Percentiles rank a stretch among this genome's conserved stretches.
Evolutionary conservation across 2,797 vertebrate species (phyloP).

Genomic region (Enteromius thamalakanensis): DNA sequence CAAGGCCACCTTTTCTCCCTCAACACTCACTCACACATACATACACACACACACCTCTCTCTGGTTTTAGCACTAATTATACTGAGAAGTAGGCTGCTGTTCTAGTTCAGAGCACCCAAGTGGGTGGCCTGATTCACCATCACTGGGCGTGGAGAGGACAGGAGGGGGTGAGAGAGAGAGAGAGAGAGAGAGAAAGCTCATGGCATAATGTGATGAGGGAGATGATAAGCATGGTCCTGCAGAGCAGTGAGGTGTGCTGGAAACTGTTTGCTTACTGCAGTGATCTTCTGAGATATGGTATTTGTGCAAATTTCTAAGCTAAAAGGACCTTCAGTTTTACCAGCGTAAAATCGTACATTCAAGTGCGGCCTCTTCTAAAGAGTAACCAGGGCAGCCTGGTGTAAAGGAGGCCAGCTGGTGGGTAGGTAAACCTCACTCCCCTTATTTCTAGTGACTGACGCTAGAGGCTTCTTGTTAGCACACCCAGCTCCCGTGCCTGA

Average conservation of each 20-base stretch:
- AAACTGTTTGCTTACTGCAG: slow-evolving; percentile 1
- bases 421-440: neutral
- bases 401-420: neutral
- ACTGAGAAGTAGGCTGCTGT: slow-evolving; percentile 64
- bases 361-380: neutral
- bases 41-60: slow-evolving; percentile 40
- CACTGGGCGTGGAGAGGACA: slow-evolving; percentile 51
- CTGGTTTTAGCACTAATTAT: slow-evolving; percentile 60
- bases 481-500: neutral
- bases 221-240: slow-evolving; percentile 26
- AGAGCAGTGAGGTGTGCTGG: neutral
- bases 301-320: slow-evolving; percentile 8
- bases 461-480: neutral
- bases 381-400: neutral
- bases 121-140: slow-evolving; percentile 65
- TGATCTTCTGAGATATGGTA: neutral
- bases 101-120: slow-evolving; percentile 64
- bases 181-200: slow-evolving; percentile 20
- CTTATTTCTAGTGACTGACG: neutral
- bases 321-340: neutral
- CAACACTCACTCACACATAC: slow-evolving; percentile 27
- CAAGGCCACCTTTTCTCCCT: slow-evolving; percentile 43
- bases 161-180: slow-evolving; percentile 24
- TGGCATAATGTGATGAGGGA: slow-evolving; percentile 13
- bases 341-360: neutral